A percentile compares a stretch with the other conserved stretches of the same genome.
phyloP scores from a whole-genome alignment of 2,888 invertebrate genomes.

The Allolobophora icterica region DNA sequence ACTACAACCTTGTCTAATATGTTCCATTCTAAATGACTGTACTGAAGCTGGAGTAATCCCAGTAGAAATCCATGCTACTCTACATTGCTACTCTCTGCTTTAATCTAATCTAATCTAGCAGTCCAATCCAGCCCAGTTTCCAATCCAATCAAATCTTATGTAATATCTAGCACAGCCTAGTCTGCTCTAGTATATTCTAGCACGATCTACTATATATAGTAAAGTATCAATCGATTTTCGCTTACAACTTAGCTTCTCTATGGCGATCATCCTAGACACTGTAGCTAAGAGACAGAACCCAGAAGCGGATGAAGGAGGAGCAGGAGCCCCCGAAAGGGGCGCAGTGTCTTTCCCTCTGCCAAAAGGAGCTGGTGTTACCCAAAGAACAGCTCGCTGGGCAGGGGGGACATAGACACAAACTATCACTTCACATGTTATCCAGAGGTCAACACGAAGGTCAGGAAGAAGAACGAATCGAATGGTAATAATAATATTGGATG shows the following conservation, averaged over 20 bases:
- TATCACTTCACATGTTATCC: not conserved
- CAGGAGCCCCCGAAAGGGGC: not conserved
- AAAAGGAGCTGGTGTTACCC: not conserved
- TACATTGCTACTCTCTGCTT: too few relatives aligned
- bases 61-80: too few relatives aligned
- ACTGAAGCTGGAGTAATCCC: too few relatives aligned
- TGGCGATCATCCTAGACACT: not conserved
- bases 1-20: too few relatives aligned
- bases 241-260: not conserved
- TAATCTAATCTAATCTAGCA: too few relatives aligned
- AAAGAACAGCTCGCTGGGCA: slow-evolving; percentile 5
- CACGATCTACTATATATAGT: not conserved
- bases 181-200: not conserved
- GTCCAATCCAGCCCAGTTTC: too few relatives aligned
- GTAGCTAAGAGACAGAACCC: not conserved
- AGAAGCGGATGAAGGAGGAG: not conserved
- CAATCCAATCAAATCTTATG: not conserved
- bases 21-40: too few relatives aligned
- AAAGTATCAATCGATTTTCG: not conserved
- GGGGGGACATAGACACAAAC: slow-evolving; percentile 1
- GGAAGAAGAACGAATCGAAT: not conserved
- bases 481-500: too few relatives aligned
- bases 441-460: not conserved
- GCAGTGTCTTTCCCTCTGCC: slow-evolving; percentile 20
- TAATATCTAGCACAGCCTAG: too few relatives aligned